Conservation (phyloP, 2,888 invertebrate species). For the Tyria jacobaeae region DNA sequence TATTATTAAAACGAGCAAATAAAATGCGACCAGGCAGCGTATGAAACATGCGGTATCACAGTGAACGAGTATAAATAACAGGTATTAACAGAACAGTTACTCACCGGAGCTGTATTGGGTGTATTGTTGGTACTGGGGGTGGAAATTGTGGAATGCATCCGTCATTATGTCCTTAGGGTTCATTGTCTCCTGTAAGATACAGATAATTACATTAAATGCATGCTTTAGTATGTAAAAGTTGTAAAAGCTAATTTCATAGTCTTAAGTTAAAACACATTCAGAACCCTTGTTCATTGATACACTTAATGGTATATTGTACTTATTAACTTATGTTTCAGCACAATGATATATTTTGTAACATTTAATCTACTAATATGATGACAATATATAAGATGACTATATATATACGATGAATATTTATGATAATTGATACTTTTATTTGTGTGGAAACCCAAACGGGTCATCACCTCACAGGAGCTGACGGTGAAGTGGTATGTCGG, state of each 20-base stretch:
- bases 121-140: conserved; percentile 99
- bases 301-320: neutral
- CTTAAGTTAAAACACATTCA: no score
- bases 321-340: neutral
- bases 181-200: conserved; percentile 94
- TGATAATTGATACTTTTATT: no score
- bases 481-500: no score
- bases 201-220: neutral
- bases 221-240: neutral
- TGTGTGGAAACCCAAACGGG: no score
- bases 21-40: conserved; percentile 65
- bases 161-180: conserved; percentile 99
- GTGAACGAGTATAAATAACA: conserved; percentile 36
- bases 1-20: conserved; percentile 60
- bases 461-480: no score
- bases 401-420: no score
- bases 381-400: no score
- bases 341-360: neutral
- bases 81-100: conserved; percentile 59
- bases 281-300: no score
- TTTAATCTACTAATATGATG: no score
- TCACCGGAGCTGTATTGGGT: conserved; percentile 98
- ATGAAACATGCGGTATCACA: conserved; percentile 40
- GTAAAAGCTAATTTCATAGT: no score
- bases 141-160: conserved; percentile 99